These are phyloP conservation scores for Microcebus lehilahytsara DNA, from an alignment of 2,113 vertebrate genomes.

Conservation along the genomic window DNA sequence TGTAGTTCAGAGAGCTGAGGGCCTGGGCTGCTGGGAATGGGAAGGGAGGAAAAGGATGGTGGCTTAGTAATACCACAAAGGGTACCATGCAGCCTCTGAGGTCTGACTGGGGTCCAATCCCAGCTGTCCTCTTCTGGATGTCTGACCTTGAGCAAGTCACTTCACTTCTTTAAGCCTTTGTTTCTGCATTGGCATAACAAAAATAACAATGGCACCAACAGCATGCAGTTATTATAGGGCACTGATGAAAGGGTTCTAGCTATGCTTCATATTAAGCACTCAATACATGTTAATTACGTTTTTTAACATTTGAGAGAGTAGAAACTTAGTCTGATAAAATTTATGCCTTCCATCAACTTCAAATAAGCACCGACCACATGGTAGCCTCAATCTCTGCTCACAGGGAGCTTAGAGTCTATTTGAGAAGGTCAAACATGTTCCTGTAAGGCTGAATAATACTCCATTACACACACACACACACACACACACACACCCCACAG, in stretches of 20 bases:
- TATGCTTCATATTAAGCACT: not conserved
- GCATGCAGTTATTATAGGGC: not conserved
- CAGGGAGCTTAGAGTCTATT: too few species aligned
- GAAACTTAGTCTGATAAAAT: too few species aligned
- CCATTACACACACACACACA: not conserved
- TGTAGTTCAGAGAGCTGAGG: not conserved
- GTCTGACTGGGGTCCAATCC: not conserved
- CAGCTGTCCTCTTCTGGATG: not conserved
- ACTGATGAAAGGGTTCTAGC: not conserved
- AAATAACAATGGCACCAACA: not conserved
- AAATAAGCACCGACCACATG: too few species aligned
- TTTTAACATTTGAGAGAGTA: too few species aligned
- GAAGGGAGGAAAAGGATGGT: too few species aligned
- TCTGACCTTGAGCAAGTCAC: not conserved
- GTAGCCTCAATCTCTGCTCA: too few species aligned
- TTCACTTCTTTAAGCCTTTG: not conserved
- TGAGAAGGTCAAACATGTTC: too few species aligned
- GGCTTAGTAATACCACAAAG: not conserved
- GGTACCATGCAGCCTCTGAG: not conserved
- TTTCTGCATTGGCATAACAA: not conserved
- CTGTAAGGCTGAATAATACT: not conserved
- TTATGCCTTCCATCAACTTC: too few species aligned
- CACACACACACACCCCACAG: not conserved
- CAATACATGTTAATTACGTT: too few species aligned
- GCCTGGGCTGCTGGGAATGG: not conserved